Base-by-base conservation (phyloP, 2,113 vertebrate genomes). In the Sebastes schlegelii region DNA sequence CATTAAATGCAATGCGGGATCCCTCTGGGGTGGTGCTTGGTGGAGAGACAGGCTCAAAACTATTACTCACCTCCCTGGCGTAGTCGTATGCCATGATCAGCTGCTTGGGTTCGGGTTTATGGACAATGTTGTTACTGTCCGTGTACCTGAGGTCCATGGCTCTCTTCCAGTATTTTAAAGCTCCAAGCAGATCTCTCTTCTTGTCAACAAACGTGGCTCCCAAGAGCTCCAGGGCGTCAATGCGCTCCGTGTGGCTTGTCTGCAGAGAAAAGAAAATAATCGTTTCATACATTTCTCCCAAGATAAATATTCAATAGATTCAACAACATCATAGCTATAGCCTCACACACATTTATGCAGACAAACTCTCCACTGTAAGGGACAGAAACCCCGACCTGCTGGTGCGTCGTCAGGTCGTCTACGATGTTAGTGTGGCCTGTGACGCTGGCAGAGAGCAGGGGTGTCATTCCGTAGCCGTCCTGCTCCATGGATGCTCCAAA, bases 371-470 rank as follows among this genome's bases (percentile, higher is more conserved):
- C 17, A 40, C 5, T 23, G 2, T 8, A 10, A 16, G 6, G 1
- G 42, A 63, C 4, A 62, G 5, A 48, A 21, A 48, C 14, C 4
- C 84, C 58, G 13, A 93, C 93, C 93, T 94, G 89, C 19, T 91
- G 96, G 58, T 98, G 97, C 5, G 96, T 96, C 0, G 98, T 98
- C 54, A 99, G 94, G 79, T 97, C 99, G 89, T 99, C 98, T 73
- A 99, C 98, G 0, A 99, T 99, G 90, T 99, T 99, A 6, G 98
- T 99, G 93, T 99, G 98, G 63, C 98, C 98, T 0, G 98, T 99
- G 74, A 99, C 98, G 26, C 98, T 99, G 83, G 98, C 98, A 12
- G 98, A 99, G 14, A 99, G 96, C 85, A 99, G 95, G 0, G 98
- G 98, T 4, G 98, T 99, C 98, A 99, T 99, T 60, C 98, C 96